phyloP scores from a whole-genome alignment of 2,113 vertebrate species.

The Menidia beryllina region DNA sequence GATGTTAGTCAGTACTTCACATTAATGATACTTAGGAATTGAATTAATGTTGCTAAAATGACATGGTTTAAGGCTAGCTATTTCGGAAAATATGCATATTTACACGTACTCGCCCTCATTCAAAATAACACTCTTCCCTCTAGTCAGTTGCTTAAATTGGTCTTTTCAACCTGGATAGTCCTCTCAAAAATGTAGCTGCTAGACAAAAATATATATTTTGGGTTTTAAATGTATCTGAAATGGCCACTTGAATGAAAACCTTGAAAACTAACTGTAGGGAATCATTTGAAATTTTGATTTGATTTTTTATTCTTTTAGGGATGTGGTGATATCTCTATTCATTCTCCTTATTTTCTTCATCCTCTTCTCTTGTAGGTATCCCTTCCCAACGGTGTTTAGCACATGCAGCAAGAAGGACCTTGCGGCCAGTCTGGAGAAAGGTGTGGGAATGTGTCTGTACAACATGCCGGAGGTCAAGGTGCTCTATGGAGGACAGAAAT shows the following conservation, averaged over 20 bases:
- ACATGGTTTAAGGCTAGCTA: conserved; percentile 32
- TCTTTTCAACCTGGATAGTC: conserved; percentile 20
- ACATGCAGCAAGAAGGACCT: conserved; percentile 96
- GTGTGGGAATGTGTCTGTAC: conserved; percentile 96
- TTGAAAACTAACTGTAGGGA: conserved; percentile 20
- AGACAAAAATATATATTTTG: conserved; percentile 40
- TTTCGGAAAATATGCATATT: conserved; percentile 30
- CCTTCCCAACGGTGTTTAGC: conserved; percentile 95
- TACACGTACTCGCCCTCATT: not conserved
- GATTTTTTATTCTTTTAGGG: not conserved
- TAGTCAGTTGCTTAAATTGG: conserved; percentile 38
- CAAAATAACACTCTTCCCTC: conserved; percentile 26
- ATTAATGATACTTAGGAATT: conserved; percentile 41
- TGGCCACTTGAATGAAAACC: conserved; percentile 16
- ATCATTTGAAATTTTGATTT: conserved; percentile 6
- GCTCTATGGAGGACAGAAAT: conserved; percentile 94
- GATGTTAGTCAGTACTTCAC: conserved; percentile 62
- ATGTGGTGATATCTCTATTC: not conserved
- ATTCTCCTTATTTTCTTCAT: not conserved
- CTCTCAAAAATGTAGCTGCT: conserved; percentile 38
- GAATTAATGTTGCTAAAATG: conserved; percentile 54
- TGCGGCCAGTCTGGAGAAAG: conserved; percentile 94
- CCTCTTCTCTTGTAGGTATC: conserved; percentile 81
- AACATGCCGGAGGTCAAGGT: conserved; percentile 95
- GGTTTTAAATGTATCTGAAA: conserved; percentile 51